Percentiles rank a stretch among this genome's conserved stretches.
Conservation (phyloP, 2,888 invertebrate species). For the Agonopterix alstromeriana region DNA sequence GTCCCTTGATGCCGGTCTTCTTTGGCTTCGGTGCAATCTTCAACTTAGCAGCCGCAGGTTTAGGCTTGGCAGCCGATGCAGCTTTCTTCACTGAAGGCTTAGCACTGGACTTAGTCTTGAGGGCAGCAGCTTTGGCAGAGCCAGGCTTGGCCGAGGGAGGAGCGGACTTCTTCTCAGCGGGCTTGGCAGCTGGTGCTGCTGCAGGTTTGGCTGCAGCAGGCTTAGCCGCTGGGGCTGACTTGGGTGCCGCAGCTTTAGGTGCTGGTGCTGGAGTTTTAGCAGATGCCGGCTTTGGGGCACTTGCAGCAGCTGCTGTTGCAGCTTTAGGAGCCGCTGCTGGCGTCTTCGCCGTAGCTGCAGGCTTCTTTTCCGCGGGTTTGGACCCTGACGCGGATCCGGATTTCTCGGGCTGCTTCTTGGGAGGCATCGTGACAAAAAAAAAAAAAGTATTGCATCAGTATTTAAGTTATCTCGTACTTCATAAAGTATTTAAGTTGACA, state of each 20-base stretch:
- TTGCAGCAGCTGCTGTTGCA: constrained; percentile 23
- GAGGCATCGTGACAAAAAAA: constrained; percentile 85
- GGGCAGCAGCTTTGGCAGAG: constrained; percentile 68
- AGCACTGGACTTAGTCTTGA: constrained; percentile 69
- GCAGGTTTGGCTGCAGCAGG: constrained; percentile 64
- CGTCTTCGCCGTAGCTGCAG: constrained; percentile 36
- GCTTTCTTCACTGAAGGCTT: constrained; percentile 72
- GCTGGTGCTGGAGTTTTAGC: constrained; percentile 65
- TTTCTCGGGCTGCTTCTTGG: constrained; percentile 91
- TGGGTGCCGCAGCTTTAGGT: constrained; percentile 36
- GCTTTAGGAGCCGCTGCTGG: constrained; percentile 43
- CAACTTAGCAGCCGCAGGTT: constrained; percentile 67
- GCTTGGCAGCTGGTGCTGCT: constrained; percentile 52
- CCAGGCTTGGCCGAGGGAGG: constrained; percentile 69
- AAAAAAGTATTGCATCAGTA: too few species aligned
- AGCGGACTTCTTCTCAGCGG: constrained; percentile 59
- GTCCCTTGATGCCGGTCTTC: constrained; percentile 74
- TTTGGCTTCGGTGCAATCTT: constrained; percentile 74
- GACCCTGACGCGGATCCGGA: constrained; percentile 71
- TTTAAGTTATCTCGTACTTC: too few species aligned
- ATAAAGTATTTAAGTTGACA: too few species aligned
- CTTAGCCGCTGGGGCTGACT: constrained; percentile 56
- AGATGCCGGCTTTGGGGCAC: constrained; percentile 38
- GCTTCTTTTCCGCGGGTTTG: constrained; percentile 66
- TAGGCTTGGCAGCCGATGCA: constrained; percentile 67